Evolutionary conservation across 2,888 invertebrate genomes (phyloP), one percentile per base, ranked within the genome.

Genomic region (Augiades crinisus): DNA sequence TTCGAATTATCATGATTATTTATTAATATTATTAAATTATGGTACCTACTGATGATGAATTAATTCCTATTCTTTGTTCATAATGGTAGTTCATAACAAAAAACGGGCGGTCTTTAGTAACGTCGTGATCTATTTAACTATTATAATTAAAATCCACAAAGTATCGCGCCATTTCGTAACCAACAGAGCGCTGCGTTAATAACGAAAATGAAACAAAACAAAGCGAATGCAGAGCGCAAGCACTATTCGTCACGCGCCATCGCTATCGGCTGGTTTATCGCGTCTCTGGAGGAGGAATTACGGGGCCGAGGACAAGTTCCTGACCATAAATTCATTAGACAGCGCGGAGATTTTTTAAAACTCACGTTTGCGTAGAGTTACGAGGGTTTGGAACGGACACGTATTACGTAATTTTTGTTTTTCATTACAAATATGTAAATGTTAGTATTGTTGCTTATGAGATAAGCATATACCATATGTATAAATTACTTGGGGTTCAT

Each of bases 301-400:
- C 70, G 68, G 68, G 61, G 24, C 40, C 72, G 70, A 68, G 79
- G 78, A 80, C 84, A 84, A 87, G 81, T 87, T 87, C 87, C 86
- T 77, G 81, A 69, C 81, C 83, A 85, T 90, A 90, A 90, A 90
- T 90, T 90, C 89, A 90, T 90, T 90, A 89, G 82, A 78, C 83
- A 73, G 65, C 78, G 76, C 63, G 73, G 77, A 74, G 76, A 71
- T 78, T 86, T 78, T 84, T 85, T 83, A 75, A 75, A 82, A 86
- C 80, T 79, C 82, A 79, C 81, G 79, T 80, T 70, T 73, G 68
- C 58, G 54, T 60, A 63, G 65, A 16, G 54, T 61, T 31, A 52
- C 10, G 58, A 68, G 74, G 0, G 47, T 3, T 1, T 72, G 80
- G 84, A 84, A 38, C 6, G 10, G 27, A 10, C 8, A 10, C 10